These are phyloP conservation scores for Scaeva pyrastri DNA, from an alignment of 2,888 invertebrate genomes.

Conservation along the genomic window DNA sequence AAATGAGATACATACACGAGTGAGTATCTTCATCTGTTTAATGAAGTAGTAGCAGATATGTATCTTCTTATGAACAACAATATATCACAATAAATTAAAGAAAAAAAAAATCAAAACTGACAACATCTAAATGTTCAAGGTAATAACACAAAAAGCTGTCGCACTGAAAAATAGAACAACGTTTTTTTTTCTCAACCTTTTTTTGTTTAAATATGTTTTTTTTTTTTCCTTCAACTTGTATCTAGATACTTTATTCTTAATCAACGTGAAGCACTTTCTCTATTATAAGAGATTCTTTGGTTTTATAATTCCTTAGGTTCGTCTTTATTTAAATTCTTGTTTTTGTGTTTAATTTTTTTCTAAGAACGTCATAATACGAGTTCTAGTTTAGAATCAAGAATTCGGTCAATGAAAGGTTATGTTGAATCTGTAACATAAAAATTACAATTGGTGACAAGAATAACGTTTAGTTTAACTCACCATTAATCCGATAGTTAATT, in stretches of 20 bases:
- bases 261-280: conserved; percentile 15
- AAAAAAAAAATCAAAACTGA: background rate
- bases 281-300: background rate
- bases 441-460: too few species aligned
- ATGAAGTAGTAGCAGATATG: conserved; percentile 5
- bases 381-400: background rate
- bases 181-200: background rate
- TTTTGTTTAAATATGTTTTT: conserved; percentile 20
- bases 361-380: background rate
- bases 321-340: conserved; percentile 1
- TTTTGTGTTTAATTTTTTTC: background rate
- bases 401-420: conserved; percentile 7
- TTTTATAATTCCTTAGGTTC: background rate
- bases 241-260: background rate
- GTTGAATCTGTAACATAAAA: background rate
- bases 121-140: conserved; percentile 13
- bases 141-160: conserved; percentile 17
- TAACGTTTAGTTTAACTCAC: too few species aligned
- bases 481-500: too few species aligned
- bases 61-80: background rate
- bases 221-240: background rate
- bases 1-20: background rate
- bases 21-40: conserved; percentile 19
- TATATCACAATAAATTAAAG: conserved; percentile 1
- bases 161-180: conserved; percentile 22